Percentiles rank a stretch among this genome's conserved stretches.
These are phyloP conservation scores for Hypothenemus hampei DNA, from an alignment of 1,140 invertebrate genomes.

Conservation along the genomic window DNA sequence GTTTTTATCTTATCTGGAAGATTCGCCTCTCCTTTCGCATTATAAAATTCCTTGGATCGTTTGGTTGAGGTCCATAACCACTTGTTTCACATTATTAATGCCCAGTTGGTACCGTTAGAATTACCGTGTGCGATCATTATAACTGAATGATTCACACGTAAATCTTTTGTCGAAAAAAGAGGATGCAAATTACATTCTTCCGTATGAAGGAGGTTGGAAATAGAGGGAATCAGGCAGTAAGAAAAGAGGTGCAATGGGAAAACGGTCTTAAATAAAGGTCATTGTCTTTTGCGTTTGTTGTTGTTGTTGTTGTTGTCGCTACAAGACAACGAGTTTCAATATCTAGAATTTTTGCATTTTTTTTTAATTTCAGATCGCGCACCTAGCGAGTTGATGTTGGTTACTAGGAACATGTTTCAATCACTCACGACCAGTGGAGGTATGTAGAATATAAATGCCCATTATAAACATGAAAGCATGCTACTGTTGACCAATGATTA, in stretches of 20 bases:
- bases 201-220: not conserved
- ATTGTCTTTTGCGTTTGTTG: conserved; percentile 20
- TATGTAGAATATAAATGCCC: conserved; percentile 42
- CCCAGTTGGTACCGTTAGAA: not conserved
- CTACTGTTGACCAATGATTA: no score
- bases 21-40: no score
- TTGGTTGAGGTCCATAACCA: no score
- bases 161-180: not conserved
- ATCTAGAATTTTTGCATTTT: not conserved
- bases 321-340: not conserved
- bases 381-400: conserved; percentile 57
- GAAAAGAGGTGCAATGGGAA: conserved; percentile 16
- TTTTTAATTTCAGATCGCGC: conserved; percentile 59
- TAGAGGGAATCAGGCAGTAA: not conserved
- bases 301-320: conserved; percentile 1
- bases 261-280: conserved; percentile 23
- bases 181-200: not conserved
- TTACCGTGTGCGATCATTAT: not conserved
- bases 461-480: no score
- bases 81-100: not conserved
- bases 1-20: no score
- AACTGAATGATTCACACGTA: conserved; percentile 13
- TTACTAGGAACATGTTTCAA: conserved; percentile 54
- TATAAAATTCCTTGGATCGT: no score
- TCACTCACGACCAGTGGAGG: conserved; percentile 71